phyloP scores from a whole-genome alignment of 1,140 invertebrate species.

The Onthophagus taurus region DNA sequence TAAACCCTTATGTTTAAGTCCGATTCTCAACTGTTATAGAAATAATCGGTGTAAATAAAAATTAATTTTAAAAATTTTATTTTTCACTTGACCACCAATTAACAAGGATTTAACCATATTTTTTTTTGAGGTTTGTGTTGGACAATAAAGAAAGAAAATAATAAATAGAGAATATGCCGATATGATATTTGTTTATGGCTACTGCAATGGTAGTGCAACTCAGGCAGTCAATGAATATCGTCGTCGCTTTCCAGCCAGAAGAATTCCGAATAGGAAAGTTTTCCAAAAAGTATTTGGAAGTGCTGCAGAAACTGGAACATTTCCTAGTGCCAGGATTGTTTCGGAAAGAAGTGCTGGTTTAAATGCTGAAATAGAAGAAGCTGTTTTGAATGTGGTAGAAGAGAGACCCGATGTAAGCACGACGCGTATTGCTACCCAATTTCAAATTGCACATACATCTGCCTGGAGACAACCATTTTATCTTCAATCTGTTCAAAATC shows the following conservation, averaged over 20 bases:
- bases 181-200: no score
- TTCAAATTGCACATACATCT: neutral
- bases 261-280: slow-evolving; percentile 3
- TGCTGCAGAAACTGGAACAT: slow-evolving; percentile 2
- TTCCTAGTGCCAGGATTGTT: neutral
- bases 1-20: no score
- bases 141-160: no score
- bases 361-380: neutral
- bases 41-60: no score
- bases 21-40: no score
- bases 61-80: no score
- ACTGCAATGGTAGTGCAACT: no score
- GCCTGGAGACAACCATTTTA: neutral
- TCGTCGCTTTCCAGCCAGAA: neutral
- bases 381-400: neutral
- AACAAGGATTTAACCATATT: no score
- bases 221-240: no score
- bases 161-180: no score
- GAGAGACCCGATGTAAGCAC: neutral
- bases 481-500: neutral
- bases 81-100: no score
- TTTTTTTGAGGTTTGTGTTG: no score
- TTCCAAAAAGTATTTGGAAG: neutral
- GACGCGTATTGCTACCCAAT: neutral
- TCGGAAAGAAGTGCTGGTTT: neutral